phyloP scores from a whole-genome alignment of 2,797 vertebrate genomes.

The Glossophaga mutica region DNA sequence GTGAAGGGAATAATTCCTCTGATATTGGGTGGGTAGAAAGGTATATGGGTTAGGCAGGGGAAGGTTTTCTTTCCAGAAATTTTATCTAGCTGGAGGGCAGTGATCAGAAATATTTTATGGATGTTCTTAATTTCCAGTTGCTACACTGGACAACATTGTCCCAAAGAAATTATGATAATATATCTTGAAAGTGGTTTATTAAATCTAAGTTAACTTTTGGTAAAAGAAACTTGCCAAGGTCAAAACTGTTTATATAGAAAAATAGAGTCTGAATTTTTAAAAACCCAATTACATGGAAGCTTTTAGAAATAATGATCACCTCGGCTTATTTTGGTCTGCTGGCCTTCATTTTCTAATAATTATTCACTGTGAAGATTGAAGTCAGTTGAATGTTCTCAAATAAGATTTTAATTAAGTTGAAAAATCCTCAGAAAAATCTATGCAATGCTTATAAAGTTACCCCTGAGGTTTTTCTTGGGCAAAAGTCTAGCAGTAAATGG shows the following conservation, averaged over 20 bases:
- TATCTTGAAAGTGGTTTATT: constrained; percentile 3
- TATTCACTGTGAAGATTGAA: constrained; percentile 46
- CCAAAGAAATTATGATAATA: constrained; percentile 15
- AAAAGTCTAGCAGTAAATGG: constrained; percentile 11
- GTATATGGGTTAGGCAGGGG: not conserved
- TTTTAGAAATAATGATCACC: constrained; percentile 29
- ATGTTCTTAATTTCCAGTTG: constrained; percentile 17
- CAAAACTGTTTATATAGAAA: constrained; percentile 2
- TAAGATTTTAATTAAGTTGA: constrained; percentile 63
- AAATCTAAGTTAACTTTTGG: constrained; percentile 33
- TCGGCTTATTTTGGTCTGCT: constrained; percentile 50
- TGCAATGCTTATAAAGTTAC: constrained; percentile 42
- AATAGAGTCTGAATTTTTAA: constrained; percentile 41
- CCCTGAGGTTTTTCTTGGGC: not conserved
- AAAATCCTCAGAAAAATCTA: constrained; percentile 49
- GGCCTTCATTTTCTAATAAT: constrained; percentile 56
- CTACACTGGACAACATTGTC: not conserved
- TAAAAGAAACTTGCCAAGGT: constrained; percentile 48
- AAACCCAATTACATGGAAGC: constrained; percentile 29
- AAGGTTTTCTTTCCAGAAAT: not conserved
- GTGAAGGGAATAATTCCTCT: not conserved
- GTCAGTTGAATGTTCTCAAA: constrained; percentile 47
- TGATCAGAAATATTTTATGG: not conserved
- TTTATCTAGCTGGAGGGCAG: not conserved
- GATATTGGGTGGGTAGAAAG: not conserved